A percentile compares a stretch with the other conserved stretches of the same genome.
Evolutionary conservation across 2,113 vertebrate species (phyloP).

Genomic region (Catagonus wagneri): DNA sequence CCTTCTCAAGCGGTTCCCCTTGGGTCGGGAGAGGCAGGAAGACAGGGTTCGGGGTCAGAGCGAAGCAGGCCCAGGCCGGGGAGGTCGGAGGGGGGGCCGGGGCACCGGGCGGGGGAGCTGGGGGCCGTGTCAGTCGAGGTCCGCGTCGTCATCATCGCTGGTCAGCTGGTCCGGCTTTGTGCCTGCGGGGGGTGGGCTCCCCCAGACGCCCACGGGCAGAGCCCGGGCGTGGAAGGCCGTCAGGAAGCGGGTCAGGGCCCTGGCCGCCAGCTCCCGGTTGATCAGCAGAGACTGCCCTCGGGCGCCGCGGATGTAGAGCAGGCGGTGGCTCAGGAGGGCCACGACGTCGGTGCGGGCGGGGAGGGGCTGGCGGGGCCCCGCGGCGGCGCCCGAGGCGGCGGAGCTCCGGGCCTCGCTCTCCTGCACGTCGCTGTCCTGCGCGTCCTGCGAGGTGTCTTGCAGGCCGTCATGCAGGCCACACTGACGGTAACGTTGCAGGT

Average conservation of each 20-base stretch:
- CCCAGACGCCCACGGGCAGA: accelerated
- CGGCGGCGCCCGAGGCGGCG: background rate
- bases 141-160: accelerated
- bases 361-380: background rate
- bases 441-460: constrained; percentile 84
- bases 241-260: constrained; percentile 38
- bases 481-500: constrained; percentile 82
- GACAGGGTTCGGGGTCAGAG: background rate
- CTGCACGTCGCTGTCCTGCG: constrained; percentile 56
- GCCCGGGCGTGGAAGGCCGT: background rate
- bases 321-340: background rate
- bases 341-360: background rate
- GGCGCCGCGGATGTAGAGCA: background rate
- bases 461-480: constrained; percentile 84
- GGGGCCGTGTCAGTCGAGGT: background rate
- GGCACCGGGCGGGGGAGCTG: background rate
- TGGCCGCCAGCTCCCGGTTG: background rate
- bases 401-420: background rate
- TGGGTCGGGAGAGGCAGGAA: background rate
- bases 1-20: constrained; percentile 54
- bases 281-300: background rate
- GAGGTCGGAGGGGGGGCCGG: background rate
- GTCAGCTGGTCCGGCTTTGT: background rate
- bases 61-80: background rate
- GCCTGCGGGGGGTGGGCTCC: background rate